These are phyloP conservation scores for Cepphus grylle DNA, from an alignment of 2,113 vertebrate species.

Conservation along the genomic window DNA sequence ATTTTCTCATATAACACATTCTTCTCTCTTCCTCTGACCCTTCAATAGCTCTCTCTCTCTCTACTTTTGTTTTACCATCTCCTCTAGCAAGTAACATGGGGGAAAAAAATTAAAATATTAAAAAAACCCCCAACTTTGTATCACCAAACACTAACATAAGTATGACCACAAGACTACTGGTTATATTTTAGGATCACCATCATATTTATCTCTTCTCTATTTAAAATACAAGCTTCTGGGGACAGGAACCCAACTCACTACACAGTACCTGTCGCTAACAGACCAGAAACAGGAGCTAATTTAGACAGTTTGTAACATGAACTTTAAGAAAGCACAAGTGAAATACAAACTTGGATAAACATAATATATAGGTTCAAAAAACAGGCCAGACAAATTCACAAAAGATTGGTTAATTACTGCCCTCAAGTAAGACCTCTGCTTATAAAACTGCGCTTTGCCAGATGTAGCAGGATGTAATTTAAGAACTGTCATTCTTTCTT, in stretches of 20 bases:
- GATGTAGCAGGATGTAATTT: not conserved
- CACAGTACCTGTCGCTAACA: not conserved
- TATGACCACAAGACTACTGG: not conserved
- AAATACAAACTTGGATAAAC: not conserved
- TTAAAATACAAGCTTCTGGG: not conserved
- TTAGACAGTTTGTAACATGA: not conserved
- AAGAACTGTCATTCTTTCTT: not conserved
- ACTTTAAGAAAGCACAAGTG: not conserved
- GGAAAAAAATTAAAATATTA: not conserved
- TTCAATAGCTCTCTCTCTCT: not conserved
- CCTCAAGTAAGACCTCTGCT: not conserved
- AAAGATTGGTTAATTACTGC: not conserved
- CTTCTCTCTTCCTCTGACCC: not conserved
- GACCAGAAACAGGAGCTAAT: not conserved
- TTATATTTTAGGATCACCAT: not conserved
- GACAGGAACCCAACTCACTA: not conserved
- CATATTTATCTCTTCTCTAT: not conserved
- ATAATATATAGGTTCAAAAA: not conserved
- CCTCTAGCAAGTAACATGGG: not conserved
- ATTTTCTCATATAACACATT: not conserved
- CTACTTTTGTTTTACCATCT: not conserved
- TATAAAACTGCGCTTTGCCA: not conserved
- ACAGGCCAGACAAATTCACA: not conserved
- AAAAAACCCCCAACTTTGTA: not conserved
- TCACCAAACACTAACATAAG: not conserved